These are phyloP conservation scores for Caenorhabditis remanei DNA, from an alignment of 1,140 invertebrate genomes.

Conservation along the genomic window DNA sequence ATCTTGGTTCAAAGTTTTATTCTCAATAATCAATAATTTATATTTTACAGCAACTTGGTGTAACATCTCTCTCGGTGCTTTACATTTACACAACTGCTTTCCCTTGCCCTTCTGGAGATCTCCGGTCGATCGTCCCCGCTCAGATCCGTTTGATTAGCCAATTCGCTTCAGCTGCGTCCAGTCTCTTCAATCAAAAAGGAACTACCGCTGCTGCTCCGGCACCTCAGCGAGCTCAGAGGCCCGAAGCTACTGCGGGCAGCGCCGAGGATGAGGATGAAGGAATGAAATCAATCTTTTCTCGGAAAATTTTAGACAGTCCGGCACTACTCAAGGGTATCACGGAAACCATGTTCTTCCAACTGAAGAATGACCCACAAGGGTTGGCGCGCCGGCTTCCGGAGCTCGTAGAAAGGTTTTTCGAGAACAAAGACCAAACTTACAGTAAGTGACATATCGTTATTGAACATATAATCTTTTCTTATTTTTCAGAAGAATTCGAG, in stretches of 20 bases:
- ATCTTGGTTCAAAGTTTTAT: no score
- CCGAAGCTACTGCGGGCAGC: background rate
- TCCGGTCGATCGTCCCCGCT: constrained; percentile 31
- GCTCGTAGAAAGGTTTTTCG: background rate
- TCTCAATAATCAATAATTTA: no score
- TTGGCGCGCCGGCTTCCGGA: background rate
- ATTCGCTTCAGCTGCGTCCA: constrained; percentile 32
- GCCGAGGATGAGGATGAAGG: background rate
- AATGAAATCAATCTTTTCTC: background rate
- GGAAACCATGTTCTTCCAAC: constrained; percentile 16
- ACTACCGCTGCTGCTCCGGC: background rate
- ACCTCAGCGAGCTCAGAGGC: background rate
- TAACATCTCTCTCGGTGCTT: background rate
- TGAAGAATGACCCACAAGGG: background rate
- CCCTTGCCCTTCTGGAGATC: constrained; percentile 26
- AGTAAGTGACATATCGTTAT: background rate
- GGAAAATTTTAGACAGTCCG: background rate
- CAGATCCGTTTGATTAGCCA: constrained; percentile 3
- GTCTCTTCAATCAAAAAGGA: background rate
- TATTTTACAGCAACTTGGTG: constrained; percentile 22
- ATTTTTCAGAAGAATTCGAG: constrained; percentile 28
- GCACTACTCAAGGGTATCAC: background rate
- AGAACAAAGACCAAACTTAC: constrained; percentile 14
- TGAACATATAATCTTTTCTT: background rate
- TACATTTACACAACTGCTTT: constrained; percentile 39